Percentiles rank a stretch among this genome's conserved stretches.
Conservation (phyloP, 2,797 vertebrate genomes). For the Fratercula arctica region DNA sequence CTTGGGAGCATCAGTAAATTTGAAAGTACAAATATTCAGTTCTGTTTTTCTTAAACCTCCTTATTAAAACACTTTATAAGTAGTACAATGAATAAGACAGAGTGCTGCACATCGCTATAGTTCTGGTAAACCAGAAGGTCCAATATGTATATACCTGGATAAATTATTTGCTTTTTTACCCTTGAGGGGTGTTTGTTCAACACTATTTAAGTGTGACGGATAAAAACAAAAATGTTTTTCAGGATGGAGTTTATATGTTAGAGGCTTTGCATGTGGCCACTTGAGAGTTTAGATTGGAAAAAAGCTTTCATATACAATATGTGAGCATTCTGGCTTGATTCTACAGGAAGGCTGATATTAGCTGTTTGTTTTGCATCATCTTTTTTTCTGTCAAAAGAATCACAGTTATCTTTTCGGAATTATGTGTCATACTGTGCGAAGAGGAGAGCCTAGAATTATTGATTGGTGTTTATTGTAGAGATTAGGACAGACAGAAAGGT, state of each 20-base stretch:
- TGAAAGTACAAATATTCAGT: not conserved
- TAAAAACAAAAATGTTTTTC: not conserved
- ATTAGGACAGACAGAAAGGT: constrained; percentile 23
- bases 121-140: not conserved
- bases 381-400: not conserved
- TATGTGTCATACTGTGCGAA: not conserved
- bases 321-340: not conserved
- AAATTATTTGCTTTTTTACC: not conserved
- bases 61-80: not conserved
- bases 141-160: not conserved
- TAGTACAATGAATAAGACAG: not conserved
- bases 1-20: not conserved
- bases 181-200: not conserved
- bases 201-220: not conserved
- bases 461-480: constrained; percentile 23
- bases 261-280: not conserved
- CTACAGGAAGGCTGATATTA: not conserved
- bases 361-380: not conserved
- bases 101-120: not conserved
- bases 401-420: not conserved
- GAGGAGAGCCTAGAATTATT: not conserved
- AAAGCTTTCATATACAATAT: not conserved
- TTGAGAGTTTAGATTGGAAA: not conserved
- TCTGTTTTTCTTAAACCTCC: not conserved
- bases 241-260: not conserved